Percentiles rank a stretch among this genome's conserved stretches.
These are phyloP conservation scores for Symphodus melops DNA, from an alignment of 2,113 vertebrate genomes.

Conservation along the genomic window DNA sequence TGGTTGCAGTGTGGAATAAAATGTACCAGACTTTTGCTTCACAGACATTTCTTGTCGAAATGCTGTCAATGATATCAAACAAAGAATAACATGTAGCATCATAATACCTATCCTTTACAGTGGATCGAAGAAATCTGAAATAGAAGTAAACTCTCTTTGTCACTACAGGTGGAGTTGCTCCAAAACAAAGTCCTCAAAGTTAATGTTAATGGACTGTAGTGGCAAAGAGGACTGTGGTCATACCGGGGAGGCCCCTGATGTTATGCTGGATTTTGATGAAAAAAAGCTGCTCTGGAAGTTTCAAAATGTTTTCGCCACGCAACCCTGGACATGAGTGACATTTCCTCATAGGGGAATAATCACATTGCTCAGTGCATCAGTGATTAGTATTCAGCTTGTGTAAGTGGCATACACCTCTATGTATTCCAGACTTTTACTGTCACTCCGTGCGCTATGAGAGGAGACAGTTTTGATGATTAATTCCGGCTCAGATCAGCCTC, in stretches of 20 bases:
- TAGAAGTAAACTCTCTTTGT: not conserved
- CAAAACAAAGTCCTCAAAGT: not conserved
- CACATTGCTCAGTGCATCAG: slow-evolving; percentile 50
- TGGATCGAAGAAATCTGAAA: no score
- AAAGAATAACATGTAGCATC: no score
- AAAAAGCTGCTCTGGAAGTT: slow-evolving; percentile 24
- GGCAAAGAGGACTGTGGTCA: slow-evolving; percentile 4
- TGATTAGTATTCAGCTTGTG: slow-evolving; percentile 58
- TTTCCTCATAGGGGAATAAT: slow-evolving; percentile 75
- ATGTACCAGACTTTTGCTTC: no score
- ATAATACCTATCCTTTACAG: no score
- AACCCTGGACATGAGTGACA: slow-evolving; percentile 60
- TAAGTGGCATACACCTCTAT: slow-evolving; percentile 17
- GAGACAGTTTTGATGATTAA: slow-evolving; percentile 58
- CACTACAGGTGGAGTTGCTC: not conserved
- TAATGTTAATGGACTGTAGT: slow-evolving; percentile 7
- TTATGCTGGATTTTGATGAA: slow-evolving; percentile 21
- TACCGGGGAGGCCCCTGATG: slow-evolving; percentile 8
- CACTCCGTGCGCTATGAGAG: slow-evolving; percentile 34
- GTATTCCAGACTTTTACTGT: slow-evolving; percentile 57
- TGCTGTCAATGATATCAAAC: no score
- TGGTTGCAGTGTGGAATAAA: no score
- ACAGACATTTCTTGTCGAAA: no score
- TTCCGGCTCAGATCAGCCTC: slow-evolving; percentile 41
- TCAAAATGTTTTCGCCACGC: slow-evolving; percentile 43